Base-by-base conservation (phyloP, 2,888 invertebrate genomes). In the Automeris io region DNA sequence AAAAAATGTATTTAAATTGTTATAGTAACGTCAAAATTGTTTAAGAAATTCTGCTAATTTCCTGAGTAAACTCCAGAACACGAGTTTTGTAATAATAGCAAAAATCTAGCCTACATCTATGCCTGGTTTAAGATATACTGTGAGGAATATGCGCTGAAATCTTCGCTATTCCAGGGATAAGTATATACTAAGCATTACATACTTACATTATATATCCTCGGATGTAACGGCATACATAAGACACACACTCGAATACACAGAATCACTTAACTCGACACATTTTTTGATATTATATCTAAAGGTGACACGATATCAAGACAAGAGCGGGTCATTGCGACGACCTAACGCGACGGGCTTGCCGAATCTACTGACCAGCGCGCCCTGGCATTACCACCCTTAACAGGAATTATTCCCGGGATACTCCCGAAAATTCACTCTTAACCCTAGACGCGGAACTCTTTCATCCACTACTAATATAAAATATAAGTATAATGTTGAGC, bases 361-460 rank as follows among this genome's bases (percentile, higher is more conserved):
- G 69, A 72, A 73, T 62, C 63, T 61, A 80, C 82, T 82, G 73
- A 69, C 73, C 69, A 56, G 46, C 59, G 54, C 56, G 57, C 4
- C n/a, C 16, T n/a, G n/a, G 5, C 29, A 2, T 8, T 29, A 7
- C 29, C 29, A 29, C 3, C 29, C 13, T 8, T 29, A n/a, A 16
- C 8, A 8, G 16, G 16, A 16, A 21, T 11, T 9, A 19, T 16
- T 25, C 16, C 12, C 34, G 16, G 16, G 5, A 31, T n/a, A 22
- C 8, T 18, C 19, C 18, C n/a, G 31, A 4, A 18, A 18, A 31
- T n/a, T n/a, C n/a, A n/a, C n/a, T n/a, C n/a, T n/a, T n/a, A n/a
- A n/a, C n/a, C n/a, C n/a, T n/a, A n/a, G n/a, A n/a, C n/a, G n/a
- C n/a, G n/a, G n/a, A n/a, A n/a, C n/a, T n/a, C n/a, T n/a, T n/a